phyloP scores from a whole-genome alignment of 2,888 invertebrate genomes.

The Eupithecia subfuscata region DNA sequence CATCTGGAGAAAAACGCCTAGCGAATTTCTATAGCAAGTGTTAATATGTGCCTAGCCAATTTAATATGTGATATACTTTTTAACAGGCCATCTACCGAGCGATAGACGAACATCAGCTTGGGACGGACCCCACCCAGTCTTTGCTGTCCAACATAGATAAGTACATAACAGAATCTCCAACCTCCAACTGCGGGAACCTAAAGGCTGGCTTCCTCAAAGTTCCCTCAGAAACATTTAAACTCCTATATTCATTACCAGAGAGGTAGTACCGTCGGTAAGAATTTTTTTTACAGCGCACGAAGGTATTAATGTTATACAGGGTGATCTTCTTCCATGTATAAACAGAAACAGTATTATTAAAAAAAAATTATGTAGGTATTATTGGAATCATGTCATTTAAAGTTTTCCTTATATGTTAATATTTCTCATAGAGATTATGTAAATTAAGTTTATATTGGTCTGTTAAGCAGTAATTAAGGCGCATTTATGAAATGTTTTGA shows the following conservation, averaged over 20 bases:
- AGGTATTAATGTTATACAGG: not conserved
- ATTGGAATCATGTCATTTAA: not conserved
- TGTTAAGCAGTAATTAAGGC: not conserved
- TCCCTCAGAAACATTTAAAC: slow-evolving; percentile 58
- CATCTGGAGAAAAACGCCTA: not conserved
- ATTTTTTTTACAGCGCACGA: not conserved
- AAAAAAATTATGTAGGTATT: not conserved
- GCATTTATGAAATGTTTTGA: not conserved
- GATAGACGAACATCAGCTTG: slow-evolving; percentile 85
- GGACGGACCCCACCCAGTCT: slow-evolving; percentile 85
- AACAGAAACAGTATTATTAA: not conserved
- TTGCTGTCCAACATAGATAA: slow-evolving; percentile 82
- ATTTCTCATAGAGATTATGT: not conserved
- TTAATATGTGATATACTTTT: not conserved
- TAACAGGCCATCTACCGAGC: slow-evolving; percentile 73
- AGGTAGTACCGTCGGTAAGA: slow-evolving; percentile 20
- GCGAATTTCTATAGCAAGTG: not conserved
- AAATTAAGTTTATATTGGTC: not conserved
- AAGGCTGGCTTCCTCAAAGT: slow-evolving; percentile 68
- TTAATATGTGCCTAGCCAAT: not conserved
- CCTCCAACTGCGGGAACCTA: slow-evolving; percentile 72
- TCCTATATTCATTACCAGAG: slow-evolving; percentile 46
- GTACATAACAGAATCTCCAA: slow-evolving; percentile 62
- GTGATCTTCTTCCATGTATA: not conserved
- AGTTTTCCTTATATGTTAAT: not conserved